phyloP scores from a whole-genome alignment of 2,888 invertebrate genomes.

The Pseudanteris insignis region DNA sequence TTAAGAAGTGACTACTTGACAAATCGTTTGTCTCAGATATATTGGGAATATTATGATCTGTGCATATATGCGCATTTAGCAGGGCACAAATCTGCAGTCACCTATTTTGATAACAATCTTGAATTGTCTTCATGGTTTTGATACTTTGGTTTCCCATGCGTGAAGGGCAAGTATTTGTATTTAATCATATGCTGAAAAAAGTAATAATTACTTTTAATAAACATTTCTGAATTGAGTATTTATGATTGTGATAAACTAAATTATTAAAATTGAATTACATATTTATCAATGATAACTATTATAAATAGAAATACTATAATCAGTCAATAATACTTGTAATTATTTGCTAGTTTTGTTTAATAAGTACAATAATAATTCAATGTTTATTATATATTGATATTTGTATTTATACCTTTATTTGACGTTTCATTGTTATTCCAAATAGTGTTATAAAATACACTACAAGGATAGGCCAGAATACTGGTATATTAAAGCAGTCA shows the following conservation, averaged over 20 bases:
- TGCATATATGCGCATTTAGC: constrained; percentile 56
- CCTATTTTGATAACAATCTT: constrained; percentile 61
- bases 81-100: constrained; percentile 51
- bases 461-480: constrained; percentile 99
- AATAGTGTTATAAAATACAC: constrained; percentile 99
- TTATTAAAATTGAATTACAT: no score
- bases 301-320: not conserved
- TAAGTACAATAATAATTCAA: no score
- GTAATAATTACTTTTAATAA: no score
- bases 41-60: constrained; percentile 52
- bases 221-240: no score
- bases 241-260: no score
- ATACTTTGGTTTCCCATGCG: constrained; percentile 96
- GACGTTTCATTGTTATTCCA: constrained; percentile 99
- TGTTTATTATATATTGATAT: no score
- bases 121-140: constrained; percentile 72
- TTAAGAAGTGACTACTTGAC: no score
- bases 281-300: no score
- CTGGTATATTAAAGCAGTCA: constrained; percentile 98
- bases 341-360: no score
- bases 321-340: no score
- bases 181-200: constrained; percentile 97
- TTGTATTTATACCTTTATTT: constrained; percentile 99
- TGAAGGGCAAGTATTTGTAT: constrained; percentile 98
- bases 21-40: no score